These are phyloP conservation scores for Cheilosia grossa DNA, from an alignment of 2,888 invertebrate species.

Conservation along the genomic window DNA sequence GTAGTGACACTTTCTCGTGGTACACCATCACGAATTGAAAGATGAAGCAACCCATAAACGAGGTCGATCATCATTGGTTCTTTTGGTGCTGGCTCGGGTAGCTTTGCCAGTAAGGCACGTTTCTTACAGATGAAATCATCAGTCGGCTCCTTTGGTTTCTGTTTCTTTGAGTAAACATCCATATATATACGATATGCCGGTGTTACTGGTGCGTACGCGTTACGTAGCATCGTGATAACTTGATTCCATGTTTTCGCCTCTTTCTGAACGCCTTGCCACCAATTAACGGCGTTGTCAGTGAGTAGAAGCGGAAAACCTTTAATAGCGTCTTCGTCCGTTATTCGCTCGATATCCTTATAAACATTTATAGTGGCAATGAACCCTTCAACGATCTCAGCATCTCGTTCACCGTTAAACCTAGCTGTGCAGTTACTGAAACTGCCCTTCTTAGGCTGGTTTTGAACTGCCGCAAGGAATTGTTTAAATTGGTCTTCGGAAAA, in stretches of 20 bases:
- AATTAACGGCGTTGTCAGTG: not conserved
- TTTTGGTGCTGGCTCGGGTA: too few species aligned
- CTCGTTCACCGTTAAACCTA: not conserved
- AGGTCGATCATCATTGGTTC: too few species aligned
- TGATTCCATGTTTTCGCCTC: slow-evolving; percentile 2
- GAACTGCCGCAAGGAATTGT: too few species aligned
- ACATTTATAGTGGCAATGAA: not conserved
- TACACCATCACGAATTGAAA: slow-evolving; percentile 5
- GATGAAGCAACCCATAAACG: not conserved
- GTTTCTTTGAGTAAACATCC: not conserved
- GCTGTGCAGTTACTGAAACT: slow-evolving; percentile 2
- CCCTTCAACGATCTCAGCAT: not conserved
- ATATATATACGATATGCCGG: not conserved
- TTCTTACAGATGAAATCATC: not conserved
- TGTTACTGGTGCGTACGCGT: slow-evolving; percentile 1
- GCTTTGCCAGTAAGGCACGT: not conserved
- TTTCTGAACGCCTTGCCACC: not conserved
- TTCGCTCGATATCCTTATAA: not conserved
- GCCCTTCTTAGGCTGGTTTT: not conserved
- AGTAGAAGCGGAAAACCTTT: too few species aligned
- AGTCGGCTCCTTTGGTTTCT: not conserved
- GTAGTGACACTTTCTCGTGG: not conserved
- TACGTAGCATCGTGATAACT: not conserved
- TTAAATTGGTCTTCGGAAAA: too few species aligned
- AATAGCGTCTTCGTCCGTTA: not conserved